Base-by-base conservation (phyloP, 1,140 invertebrate genomes). In the Drosophila quadrilineata region DNA sequence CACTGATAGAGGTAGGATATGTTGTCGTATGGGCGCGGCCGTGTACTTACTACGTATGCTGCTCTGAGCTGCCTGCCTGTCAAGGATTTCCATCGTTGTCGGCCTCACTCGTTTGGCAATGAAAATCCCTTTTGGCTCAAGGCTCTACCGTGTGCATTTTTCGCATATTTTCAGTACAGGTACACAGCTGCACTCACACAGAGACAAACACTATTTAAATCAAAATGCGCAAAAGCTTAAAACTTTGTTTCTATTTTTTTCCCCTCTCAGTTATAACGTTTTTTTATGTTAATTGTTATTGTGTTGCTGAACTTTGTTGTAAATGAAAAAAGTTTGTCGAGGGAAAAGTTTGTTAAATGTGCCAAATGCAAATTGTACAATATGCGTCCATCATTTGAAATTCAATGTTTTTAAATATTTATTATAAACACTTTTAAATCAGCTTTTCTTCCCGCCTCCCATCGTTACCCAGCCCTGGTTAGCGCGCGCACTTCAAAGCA, bases 281-380 rank as follows among this genome's bases (percentile, higher is more conserved):
- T 41, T 80, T 79, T 58, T 72, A 80, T 79, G 75, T 53, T 76
- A 65, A 77, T 76, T 80, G 71, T 74, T 79, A 52, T 62, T 75
- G 75, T 74, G 19, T 35, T 38, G 40, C 29, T 54, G 26, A 49
- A 33, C 46, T 65, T 65, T 65, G 35, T 46, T 41, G 71, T 48
- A 75, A 79, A 79, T 79, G 75, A 71, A 79, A 79, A 79, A 79
- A 79, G 56, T 82, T 79, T 72, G 50, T 49, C 50, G 36, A 16
- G 28, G 45, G 41, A 77, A n/a, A 76, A 76, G 69, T 77, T 73
- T 49, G 49, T 53, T 16, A 53, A 50, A 33, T 19, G 24, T 46
- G 14, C 43, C 35, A n/a, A 49, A 49, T 50, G 33, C 29, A 50
- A 65, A 65, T 59, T 59, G 21, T 35, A 36, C 21, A 43, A 58